These are phyloP conservation scores for Oostethus manadensis DNA, from an alignment of 2,113 vertebrate species.

Conservation along the genomic window DNA sequence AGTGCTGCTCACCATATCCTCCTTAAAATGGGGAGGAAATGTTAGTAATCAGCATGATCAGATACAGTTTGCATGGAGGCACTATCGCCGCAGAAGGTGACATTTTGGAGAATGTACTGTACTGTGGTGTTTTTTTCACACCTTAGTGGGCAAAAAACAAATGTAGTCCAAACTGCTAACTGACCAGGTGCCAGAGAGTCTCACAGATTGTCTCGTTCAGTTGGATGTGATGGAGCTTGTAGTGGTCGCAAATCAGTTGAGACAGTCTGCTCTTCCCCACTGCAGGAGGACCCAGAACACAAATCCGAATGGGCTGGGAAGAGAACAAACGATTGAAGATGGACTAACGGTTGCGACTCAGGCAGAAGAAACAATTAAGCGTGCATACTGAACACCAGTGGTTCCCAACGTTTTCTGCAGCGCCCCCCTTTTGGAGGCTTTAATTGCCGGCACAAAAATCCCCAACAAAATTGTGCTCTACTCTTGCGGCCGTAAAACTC, in stretches of 20 bases:
- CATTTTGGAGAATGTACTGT: too few relatives aligned
- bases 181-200: conserved; percentile 77
- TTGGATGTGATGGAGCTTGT: conserved; percentile 81
- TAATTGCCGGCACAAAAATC: too few relatives aligned
- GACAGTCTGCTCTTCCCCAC: conserved; percentile 82
- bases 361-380: neutral
- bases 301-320: conserved; percentile 81
- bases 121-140: neutral
- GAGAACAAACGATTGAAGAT: neutral
- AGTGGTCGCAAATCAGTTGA: conserved; percentile 74
- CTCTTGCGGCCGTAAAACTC: too few relatives aligned
- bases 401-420: too few relatives aligned
- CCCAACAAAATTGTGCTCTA: too few relatives aligned
- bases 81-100: too few relatives aligned
- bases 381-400: too few relatives aligned
- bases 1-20: conserved; percentile 26
- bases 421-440: too few relatives aligned
- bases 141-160: neutral
- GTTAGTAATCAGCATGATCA: neutral
- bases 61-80: neutral
- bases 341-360: neutral
- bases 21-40: conserved; percentile 33
- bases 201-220: conserved; percentile 75
- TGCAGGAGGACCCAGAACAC: conserved; percentile 82
- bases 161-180: neutral